Percentiles rank a stretch among this genome's conserved stretches.
phyloP scores from a whole-genome alignment of 2,888 invertebrate species.

The Pollenia amentaria region DNA sequence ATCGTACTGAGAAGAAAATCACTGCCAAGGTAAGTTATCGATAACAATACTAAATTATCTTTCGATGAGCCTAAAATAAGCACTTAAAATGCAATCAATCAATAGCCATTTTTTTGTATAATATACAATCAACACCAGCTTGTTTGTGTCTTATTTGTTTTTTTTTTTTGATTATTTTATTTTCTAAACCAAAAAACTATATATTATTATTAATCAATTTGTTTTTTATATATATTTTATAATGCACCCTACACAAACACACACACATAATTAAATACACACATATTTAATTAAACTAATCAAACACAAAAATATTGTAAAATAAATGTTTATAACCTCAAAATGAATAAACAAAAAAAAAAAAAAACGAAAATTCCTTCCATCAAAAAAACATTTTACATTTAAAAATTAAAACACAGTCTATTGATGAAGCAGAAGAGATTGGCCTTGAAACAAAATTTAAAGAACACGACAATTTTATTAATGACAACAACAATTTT shows the following conservation, averaged over 20 bases:
- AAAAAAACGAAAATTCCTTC: conserved; percentile 8
- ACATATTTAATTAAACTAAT: conserved; percentile 43
- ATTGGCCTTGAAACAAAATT: conserved; percentile 54
- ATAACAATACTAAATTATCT: not conserved
- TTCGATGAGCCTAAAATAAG: conserved; percentile 33
- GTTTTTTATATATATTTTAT: conserved; percentile 59
- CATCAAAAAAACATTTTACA: conserved; percentile 32
- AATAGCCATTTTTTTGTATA: conserved; percentile 15
- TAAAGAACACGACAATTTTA: conserved; percentile 25
- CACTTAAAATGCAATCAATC: conserved; percentile 37
- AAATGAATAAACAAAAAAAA: conserved; percentile 38
- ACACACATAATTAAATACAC: conserved; percentile 38
- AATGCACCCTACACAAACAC: conserved; percentile 68
- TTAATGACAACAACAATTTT: conserved; percentile 53
- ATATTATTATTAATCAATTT: conserved; percentile 48
- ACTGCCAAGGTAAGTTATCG: conserved; percentile 83
- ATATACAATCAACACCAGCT: conserved; percentile 52
- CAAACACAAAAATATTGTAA: conserved; percentile 43
- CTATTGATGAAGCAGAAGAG: conserved; percentile 56
- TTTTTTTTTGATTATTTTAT: conserved; percentile 25
- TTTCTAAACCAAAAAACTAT: not conserved
- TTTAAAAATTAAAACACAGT: conserved; percentile 11
- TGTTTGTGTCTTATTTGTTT: conserved; percentile 67
- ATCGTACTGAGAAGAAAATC: conserved; percentile 84
- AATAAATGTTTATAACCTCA: conserved; percentile 42